phyloP scores from a whole-genome alignment of 2,888 invertebrate genomes.

The Ptychoptera contaminata region DNA sequence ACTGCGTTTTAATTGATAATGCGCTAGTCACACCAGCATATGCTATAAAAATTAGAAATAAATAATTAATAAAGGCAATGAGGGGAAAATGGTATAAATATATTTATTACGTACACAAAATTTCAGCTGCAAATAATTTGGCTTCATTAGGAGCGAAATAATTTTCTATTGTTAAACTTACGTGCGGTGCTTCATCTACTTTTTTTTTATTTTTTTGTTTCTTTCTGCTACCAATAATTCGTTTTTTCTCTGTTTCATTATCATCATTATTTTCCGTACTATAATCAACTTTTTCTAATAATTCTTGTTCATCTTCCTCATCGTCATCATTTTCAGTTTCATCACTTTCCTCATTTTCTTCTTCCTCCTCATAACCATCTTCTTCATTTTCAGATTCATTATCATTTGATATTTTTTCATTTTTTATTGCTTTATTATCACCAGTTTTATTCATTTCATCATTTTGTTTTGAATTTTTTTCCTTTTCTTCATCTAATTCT shows the following conservation, averaged over 20 bases:
- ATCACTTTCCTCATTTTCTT: constrained; percentile 7
- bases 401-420: neutral
- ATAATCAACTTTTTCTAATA: constrained; percentile 9
- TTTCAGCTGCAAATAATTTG: constrained; percentile 31
- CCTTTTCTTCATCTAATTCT: constrained; percentile 7
- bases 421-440: no score
- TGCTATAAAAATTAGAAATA: constrained; percentile 15
- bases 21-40: constrained; percentile 24
- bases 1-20: constrained; percentile 23
- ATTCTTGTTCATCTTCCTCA: constrained; percentile 11
- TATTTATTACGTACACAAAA: constrained; percentile 22
- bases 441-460: neutral
- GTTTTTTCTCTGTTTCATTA: constrained; percentile 30
- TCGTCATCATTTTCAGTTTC: constrained; percentile 7
- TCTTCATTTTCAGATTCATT: constrained; percentile 19
- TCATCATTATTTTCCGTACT: constrained; percentile 21
- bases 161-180: constrained; percentile 48
- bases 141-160: constrained; percentile 39
- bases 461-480: constrained; percentile 8
- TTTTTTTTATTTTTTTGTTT: constrained; percentile 2
- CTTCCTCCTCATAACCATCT: constrained; percentile 16
- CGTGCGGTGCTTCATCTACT: constrained; percentile 32
- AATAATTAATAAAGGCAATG: neutral
- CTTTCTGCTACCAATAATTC: constrained; percentile 11
- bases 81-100: neutral